Evolutionary conservation across 2,797 vertebrate species (phyloP), one percentile per base, ranked within the genome.

Genomic region (Poliocrania exsul): DNA sequence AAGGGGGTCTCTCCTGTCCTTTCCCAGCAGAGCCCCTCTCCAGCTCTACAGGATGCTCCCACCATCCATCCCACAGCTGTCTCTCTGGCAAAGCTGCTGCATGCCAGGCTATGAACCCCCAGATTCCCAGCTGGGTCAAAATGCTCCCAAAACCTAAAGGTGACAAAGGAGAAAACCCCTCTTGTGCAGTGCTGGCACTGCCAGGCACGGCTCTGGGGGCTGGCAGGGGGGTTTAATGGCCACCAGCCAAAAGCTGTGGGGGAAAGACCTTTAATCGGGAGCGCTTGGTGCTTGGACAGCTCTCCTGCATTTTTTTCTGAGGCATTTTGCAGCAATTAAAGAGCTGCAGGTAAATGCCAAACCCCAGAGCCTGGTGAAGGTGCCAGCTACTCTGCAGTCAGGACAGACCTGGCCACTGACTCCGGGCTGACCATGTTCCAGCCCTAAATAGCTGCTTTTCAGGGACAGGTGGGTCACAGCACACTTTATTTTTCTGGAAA

Each of bases 381-480:
- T 92, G 94, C 96, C 97, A 96, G 70, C 70, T 16, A 51, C 95
- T 91, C 85, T 86, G 19, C 88, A 82, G 64, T 64, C 16, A 3
- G 75, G 44, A 81, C 87, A 92, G 95, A 66, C 50, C 35, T 61
- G 40, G 93, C 87, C 96, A 9, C 86, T 57, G 91, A 56, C 94
- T 92, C 91, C 1, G 0, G 65, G 51, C 94, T 95, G 88, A 73
- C 77, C 95, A 26, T 69, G 88, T 75, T 69, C 81, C 93, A 85
- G 66, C 93, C 81, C 75, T 95, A 96, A 97, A 95, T 96, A 96
- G 95, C 95, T 86, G 65, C 65, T 85, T 93, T 54, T 73, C 0
- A 42, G 71, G 92, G 92, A 96, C 97, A 98, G 97, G 97, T 98
- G 95, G 96, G 85, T 96, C 92, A 91, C 51, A 80, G 94, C 57